phyloP scores from a whole-genome alignment of 2,797 vertebrate genomes.

The Saxicola maurus region DNA sequence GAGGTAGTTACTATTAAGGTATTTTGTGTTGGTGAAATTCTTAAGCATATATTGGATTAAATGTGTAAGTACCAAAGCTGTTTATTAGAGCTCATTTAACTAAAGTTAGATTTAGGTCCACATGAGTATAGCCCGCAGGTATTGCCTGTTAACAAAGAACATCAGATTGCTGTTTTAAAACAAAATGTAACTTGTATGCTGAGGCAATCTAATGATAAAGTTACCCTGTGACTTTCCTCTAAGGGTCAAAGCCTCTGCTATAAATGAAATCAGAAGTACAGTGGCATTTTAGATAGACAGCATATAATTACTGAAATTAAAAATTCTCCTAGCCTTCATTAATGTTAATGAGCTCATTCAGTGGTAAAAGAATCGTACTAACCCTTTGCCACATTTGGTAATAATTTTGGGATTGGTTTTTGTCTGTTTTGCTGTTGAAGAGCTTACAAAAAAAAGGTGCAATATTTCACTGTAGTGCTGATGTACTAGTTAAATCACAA shows the following conservation, averaged over 20 bases:
- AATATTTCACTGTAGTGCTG: neutral
- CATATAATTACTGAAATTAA: neutral
- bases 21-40: neutral
- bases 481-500: neutral
- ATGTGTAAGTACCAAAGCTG: neutral
- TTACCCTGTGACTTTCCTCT: neutral
- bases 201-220: neutral
- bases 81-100: neutral
- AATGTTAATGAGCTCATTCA: neutral
- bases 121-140: neutral
- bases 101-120: neutral
- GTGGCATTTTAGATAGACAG: neutral
- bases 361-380: neutral
- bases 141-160: neutral
- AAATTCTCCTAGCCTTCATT: neutral
- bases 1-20: neutral
- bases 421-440: neutral
- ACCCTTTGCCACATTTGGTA: neutral
- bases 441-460: neutral
- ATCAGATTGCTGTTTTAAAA: neutral
- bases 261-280: neutral
- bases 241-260: neutral
- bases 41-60: neutral
- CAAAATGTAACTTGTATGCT: rapidly evolving
- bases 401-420: neutral